Percentiles rank a stretch among this genome's conserved stretches.
Evolutionary conservation across 2,113 vertebrate species (phyloP).

Genomic region (Ovibos moschatus): DNA sequence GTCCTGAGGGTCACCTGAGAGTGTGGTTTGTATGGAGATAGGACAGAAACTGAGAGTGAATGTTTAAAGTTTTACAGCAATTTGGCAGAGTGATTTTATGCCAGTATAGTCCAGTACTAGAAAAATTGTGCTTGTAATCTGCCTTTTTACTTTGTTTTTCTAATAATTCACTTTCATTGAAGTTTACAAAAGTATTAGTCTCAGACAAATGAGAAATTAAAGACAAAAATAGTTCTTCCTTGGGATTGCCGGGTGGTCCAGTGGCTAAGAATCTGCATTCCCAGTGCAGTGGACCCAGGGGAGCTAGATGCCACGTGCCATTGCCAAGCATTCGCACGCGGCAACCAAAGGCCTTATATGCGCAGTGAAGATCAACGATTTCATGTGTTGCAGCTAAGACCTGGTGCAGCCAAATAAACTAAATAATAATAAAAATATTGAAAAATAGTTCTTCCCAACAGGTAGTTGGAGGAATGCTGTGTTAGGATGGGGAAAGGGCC

Average conservation of each 20-base stretch:
- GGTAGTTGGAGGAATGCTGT: not conserved
- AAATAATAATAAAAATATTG: not conserved
- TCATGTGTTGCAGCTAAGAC: not conserved
- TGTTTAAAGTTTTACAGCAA: not conserved
- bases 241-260: not conserved
- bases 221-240: not conserved
- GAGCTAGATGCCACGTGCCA: not conserved
- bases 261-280: not conserved
- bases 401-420: not conserved
- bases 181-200: not conserved
- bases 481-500: not conserved
- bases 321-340: not conserved
- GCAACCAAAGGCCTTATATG: not conserved
- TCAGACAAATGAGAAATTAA: not conserved
- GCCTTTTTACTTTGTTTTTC: not conserved
- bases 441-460: not conserved
- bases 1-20: not conserved
- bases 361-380: not conserved
- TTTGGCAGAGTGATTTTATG: not conserved
- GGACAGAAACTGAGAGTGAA: not conserved
- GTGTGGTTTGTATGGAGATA: not conserved
- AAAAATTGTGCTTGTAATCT: not conserved
- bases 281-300: not conserved
- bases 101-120: not conserved
- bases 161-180: not conserved